phyloP scores from a whole-genome alignment of 2,888 invertebrate species.

The Lasiommata megera region DNA sequence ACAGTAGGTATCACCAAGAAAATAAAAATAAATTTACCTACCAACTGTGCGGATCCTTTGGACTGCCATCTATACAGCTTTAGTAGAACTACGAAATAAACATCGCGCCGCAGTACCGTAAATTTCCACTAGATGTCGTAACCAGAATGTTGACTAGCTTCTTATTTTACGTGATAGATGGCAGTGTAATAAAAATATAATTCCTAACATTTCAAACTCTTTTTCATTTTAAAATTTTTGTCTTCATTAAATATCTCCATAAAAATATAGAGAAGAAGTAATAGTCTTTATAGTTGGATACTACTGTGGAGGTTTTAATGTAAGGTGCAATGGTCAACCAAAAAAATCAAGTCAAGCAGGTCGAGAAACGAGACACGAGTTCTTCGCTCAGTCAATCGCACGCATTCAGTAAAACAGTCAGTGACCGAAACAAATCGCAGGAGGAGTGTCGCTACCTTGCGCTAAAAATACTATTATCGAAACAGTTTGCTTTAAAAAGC shows the following conservation, averaged over 20 bases:
- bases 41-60: not conserved
- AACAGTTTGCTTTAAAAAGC: slow-evolving; percentile 45
- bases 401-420: slow-evolving; percentile 38
- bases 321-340: slow-evolving; percentile 36
- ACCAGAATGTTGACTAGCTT: not conserved
- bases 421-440: slow-evolving; percentile 46
- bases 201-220: not conserved
- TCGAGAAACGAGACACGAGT: too few relatives aligned
- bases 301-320: too few relatives aligned
- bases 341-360: slow-evolving; percentile 43
- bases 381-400: slow-evolving; percentile 29
- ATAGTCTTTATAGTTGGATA: too few relatives aligned
- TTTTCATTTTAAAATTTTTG: not conserved
- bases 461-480: slow-evolving; percentile 53
- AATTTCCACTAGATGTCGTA: not conserved
- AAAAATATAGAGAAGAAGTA: too few relatives aligned
- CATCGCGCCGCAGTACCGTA: not conserved
- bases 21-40: not conserved
- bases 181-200: not conserved
- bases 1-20: not conserved
- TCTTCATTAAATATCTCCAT: not conserved
- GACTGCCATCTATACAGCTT: not conserved
- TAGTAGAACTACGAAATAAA: not conserved
- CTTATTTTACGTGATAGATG: not conserved
- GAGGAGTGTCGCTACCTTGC: slow-evolving; percentile 40